Evolutionary conservation across 53 echinoderm and acorn worm species (phyloP), one percentile per base, ranked within the genome.

Genomic region (Arbacia lixula): DNA sequence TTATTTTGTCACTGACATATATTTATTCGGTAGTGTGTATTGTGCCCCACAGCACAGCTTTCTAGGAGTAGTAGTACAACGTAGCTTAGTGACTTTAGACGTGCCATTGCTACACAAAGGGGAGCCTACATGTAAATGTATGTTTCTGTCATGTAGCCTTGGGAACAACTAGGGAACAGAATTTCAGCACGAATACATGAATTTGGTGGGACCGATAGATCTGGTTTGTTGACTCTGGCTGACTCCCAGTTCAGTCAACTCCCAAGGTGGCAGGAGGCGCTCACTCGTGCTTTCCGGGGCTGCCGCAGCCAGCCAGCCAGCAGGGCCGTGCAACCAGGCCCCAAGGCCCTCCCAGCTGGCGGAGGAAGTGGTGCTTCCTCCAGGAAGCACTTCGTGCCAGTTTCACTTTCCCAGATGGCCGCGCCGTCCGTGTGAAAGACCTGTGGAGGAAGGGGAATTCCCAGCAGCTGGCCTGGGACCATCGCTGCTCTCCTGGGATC

Each of bases 1-100:
- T 63, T 63, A 63, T 81, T 61, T 81, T 81, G 82, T 81, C 82
- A 81, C 62, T 81, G 82, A 81, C 62, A 52, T 81, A 78, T 78
- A 81, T 81, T 81, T 81, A 81, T 81, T 81, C 64, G 42, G 64
- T 81, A 81, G 64, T 60, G 28, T 49, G 46, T 50, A 30, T 24
- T 30, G 32, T 49, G 31, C 42, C 30, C 64, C 12, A 29, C 42
- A 62, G 41, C 34, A 16, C 24, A 19, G 38, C 38, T 17, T 42
- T 9, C 9, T 4, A 37, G 37, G 34, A 68, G 66, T 68, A 41
- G 22, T 24, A 8, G 27, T 69, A 27, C 43, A n/a, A n/a, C n/a
- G n/a, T n/a, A n/a, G n/a, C n/a, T n/a, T n/a, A n/a, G n/a, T n/a
- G n/a, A n/a, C n/a, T n/a, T n/a, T n/a, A n/a, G n/a, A n/a, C n/a